Percentiles rank a stretch among this genome's conserved stretches.
Evolutionary conservation across 2,113 vertebrate species (phyloP).

Genomic region (Serinus canaria): DNA sequence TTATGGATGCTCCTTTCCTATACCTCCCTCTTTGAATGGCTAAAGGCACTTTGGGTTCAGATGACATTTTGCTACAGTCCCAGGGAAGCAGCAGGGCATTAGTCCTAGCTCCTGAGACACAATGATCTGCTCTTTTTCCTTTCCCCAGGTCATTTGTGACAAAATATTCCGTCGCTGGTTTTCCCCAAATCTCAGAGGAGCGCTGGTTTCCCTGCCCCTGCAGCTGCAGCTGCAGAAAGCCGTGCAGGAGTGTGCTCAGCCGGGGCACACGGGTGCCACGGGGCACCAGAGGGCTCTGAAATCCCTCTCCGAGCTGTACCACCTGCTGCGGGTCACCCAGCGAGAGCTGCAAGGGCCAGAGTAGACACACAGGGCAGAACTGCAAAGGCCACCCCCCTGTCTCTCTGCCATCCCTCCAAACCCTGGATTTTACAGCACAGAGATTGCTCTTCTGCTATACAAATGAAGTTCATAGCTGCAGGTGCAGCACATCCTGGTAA

Average conservation of each 20-base stretch:
- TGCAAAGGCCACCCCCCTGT: not conserved
- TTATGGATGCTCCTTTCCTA: not conserved
- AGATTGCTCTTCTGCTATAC: not conserved
- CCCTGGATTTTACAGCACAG: not conserved
- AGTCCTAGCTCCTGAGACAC: not conserved
- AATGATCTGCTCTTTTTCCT: not conserved
- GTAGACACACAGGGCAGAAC: not conserved
- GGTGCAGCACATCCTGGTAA: not conserved
- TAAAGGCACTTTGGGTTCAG: not conserved
- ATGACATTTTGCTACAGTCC: not conserved
- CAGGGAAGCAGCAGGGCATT: not conserved
- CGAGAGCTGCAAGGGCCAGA: constrained; percentile 41
- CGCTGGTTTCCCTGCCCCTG: constrained; percentile 71
- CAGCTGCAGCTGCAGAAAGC: constrained; percentile 83
- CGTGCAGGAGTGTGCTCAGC: constrained; percentile 84
- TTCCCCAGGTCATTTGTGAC: constrained; percentile 90
- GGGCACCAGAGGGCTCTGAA: constrained; percentile 13
- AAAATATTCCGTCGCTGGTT: constrained; percentile 96
- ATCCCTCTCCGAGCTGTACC: constrained; percentile 77
- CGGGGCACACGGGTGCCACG: not conserved
- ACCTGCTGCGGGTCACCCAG: constrained; percentile 78
- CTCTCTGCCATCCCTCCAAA: not conserved
- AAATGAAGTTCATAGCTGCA: not conserved
- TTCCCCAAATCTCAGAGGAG: constrained; percentile 72
- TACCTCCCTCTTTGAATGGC: not conserved